Conservation (phyloP, 2,113 vertebrate genomes). For the Uria lomvia region DNA sequence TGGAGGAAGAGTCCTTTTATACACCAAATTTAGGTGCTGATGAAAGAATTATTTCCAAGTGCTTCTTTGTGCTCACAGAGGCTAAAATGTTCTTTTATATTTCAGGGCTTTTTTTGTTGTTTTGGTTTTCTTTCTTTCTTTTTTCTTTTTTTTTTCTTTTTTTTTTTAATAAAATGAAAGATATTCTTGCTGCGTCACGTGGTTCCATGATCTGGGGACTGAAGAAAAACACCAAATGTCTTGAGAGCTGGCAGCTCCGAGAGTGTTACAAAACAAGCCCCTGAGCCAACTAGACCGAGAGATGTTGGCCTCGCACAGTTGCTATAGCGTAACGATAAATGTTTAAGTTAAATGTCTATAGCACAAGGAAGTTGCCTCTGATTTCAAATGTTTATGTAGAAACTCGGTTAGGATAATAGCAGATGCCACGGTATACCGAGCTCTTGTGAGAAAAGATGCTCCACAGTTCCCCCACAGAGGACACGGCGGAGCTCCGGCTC, state of each 20-base stretch:
- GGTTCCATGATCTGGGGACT: conserved; percentile 29
- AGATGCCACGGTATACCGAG: not conserved
- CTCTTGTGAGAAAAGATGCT: not conserved
- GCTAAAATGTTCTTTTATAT: not conserved
- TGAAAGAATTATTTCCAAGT: not conserved
- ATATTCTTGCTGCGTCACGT: conserved; percentile 3
- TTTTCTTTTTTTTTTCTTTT: not conserved
- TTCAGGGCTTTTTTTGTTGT: not conserved
- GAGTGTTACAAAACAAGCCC: conserved; percentile 62
- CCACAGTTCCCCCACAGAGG: not conserved
- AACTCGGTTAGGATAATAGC: not conserved
- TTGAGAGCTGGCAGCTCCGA: conserved; percentile 60
- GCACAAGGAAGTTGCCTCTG: conserved; percentile 1
- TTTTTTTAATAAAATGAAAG: not conserved
- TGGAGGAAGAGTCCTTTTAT: not conserved
- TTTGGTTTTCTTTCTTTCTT: not conserved
- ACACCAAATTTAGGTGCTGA: not conserved
- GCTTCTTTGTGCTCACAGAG: not conserved
- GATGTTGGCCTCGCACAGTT: conserved; percentile 45
- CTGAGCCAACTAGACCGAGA: conserved; percentile 57
- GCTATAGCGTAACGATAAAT: conserved; percentile 25
- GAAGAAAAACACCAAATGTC: conserved; percentile 71
- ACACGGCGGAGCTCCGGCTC: fast-evolving
- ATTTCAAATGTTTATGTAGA: conserved; percentile 1
- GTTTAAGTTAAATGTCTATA: conserved; percentile 61